These are phyloP conservation scores for Orthosia gracilis DNA, from an alignment of 2,888 invertebrate genomes.

Conservation along the genomic window DNA sequence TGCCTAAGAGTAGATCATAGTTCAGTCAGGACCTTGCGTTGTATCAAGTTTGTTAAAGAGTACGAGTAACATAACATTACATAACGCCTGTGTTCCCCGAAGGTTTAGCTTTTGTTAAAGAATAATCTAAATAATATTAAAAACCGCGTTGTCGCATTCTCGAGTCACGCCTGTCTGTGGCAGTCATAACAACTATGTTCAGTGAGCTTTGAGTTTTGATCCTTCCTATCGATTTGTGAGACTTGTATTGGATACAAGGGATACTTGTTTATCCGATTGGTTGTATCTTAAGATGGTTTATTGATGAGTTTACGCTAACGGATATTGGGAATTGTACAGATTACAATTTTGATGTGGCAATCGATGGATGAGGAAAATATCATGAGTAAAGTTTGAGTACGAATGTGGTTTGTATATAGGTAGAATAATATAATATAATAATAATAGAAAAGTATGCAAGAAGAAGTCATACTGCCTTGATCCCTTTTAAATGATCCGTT, in stretches of 20 bases:
- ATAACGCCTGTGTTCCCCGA: too few relatives aligned
- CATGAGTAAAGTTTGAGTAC: not conserved
- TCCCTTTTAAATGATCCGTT: too few relatives aligned
- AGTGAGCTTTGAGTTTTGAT: conserved; percentile 66
- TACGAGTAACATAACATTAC: too few relatives aligned
- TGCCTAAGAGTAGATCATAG: too few relatives aligned
- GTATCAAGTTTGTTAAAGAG: too few relatives aligned
- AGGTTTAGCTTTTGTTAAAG: too few relatives aligned
- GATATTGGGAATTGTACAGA: not conserved
- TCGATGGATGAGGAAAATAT: not conserved
- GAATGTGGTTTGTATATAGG: too few relatives aligned
- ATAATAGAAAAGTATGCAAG: too few relatives aligned
- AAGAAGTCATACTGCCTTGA: too few relatives aligned
- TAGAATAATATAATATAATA: too few relatives aligned
- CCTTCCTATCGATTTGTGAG: conserved; percentile 54
- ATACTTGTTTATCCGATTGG: conserved; percentile 19
- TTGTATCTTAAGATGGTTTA: conserved; percentile 11
- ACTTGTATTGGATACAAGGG: conserved; percentile 19
- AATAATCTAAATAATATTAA: too few relatives aligned
- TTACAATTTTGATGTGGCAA: not conserved
- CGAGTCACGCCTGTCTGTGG: not conserved
- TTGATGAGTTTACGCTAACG: not conserved
- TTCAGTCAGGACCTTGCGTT: too few relatives aligned
- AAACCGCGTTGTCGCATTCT: not conserved
- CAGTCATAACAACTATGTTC: conserved; percentile 48